phyloP scores from a whole-genome alignment of 2,888 invertebrate genomes.

The Caenorhabditis zanzibari region DNA sequence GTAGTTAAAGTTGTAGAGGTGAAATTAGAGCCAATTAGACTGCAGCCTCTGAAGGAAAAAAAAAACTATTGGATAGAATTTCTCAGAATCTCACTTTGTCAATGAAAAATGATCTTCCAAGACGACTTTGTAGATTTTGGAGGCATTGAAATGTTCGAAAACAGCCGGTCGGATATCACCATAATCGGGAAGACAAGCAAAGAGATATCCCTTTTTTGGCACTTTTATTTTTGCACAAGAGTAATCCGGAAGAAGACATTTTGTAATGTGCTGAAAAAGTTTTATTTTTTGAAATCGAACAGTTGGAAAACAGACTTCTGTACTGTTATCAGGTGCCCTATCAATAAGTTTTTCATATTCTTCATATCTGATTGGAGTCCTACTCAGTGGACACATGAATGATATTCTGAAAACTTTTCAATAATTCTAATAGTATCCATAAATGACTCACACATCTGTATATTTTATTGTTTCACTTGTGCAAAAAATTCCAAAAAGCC shows the following conservation, averaged over 20 bases:
- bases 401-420: not conserved
- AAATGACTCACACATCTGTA: constrained; percentile 26
- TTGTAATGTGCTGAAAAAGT: constrained; percentile 23
- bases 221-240: constrained; percentile 38
- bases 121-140: not conserved
- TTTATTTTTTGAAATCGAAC: not conserved
- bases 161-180: constrained; percentile 22
- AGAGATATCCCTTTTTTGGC: constrained; percentile 3
- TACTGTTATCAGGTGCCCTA: constrained; percentile 4
- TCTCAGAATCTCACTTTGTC: constrained; percentile 4
- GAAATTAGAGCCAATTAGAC: not conserved
- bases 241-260: constrained; percentile 26
- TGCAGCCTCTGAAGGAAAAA: constrained; percentile 30
- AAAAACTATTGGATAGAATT: not conserved
- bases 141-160: constrained; percentile 7
- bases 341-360: not conserved
- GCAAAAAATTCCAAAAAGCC: constrained; percentile 42
- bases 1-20: constrained; percentile 9
- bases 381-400: constrained; percentile 28
- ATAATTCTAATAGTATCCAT: not conserved
- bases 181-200: constrained; percentile 40
- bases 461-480: constrained; percentile 44
- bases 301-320: constrained; percentile 1
- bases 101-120: constrained; percentile 4
- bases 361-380: constrained; percentile 4